Evolutionary conservation across 2,888 invertebrate species (phyloP), one percentile per base, ranked within the genome.

Genomic region (Xylota sylvarum): DNA sequence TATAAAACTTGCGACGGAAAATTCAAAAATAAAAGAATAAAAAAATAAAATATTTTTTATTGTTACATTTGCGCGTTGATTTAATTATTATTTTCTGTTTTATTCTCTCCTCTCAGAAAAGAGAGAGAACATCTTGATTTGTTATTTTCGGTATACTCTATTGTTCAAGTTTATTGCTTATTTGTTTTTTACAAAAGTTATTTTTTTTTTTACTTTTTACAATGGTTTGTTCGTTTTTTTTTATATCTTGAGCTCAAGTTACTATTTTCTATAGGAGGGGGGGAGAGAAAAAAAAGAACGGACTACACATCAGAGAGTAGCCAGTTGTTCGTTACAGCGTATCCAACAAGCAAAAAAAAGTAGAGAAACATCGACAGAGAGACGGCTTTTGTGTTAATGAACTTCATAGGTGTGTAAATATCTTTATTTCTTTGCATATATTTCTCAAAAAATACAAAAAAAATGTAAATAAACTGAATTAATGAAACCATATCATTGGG

Each of bases 41-140:
- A 82, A 76, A 77, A 67, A 84, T 52, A 69, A 56, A 84, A 67
- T 46, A 43, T n/a, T 77, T 77, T n/a, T 89, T 37, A 10, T 37
- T 35, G 35, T 35, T 35, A 86, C 89, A 12, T n/a, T 87, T 88
- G 87, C 88, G 73, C 37, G 82, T 80, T 84, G 82, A 81, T 72
- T 23, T 73, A 55, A 76, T n/a, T n/a, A 72, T 67, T 81, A 60
- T 52, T 72, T 60, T 30, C 10, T 67, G 40, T 86, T 83, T 83
- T 69, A 85, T 73, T 67, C 80, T 88, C 85, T 72, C 78, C n/a
- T 86, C 73, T 84, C 76, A n/a, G 0, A 50, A 65, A 50, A 19
- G 40, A 35, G 6, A 12, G 0, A 43, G 32, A 43, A 55, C 27
- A 23, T 32, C 50, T 40, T 6, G 5, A n/a, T n/a, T n/a, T 12